phyloP scores from a whole-genome alignment of 1,140 invertebrate species.

The Potamilus streckersoni region DNA sequence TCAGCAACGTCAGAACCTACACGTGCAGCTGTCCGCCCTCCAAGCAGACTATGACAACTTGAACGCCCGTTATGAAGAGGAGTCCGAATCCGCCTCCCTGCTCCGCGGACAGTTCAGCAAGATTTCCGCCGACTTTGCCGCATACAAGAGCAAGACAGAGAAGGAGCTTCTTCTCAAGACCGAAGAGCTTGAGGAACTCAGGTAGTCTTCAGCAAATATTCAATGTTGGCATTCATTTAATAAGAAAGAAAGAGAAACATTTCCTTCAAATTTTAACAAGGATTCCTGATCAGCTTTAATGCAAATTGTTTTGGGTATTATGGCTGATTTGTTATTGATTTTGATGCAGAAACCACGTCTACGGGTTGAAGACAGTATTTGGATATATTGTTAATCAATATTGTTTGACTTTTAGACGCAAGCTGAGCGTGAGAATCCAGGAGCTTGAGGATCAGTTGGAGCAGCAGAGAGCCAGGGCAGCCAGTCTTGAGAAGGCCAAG shows the following conservation, averaged over 20 bases:
- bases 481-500: conserved; percentile 65
- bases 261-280: too few species aligned
- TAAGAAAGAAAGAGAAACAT: too few species aligned
- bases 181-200: conserved; percentile 66
- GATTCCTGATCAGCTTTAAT: too few species aligned
- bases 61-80: conserved; percentile 66
- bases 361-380: neutral
- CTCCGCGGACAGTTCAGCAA: conserved; percentile 55
- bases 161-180: conserved; percentile 63
- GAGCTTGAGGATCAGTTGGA: conserved; percentile 63
- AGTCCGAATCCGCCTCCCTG: conserved; percentile 58
- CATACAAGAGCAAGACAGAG: conserved; percentile 64
- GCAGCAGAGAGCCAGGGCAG: conserved; percentile 53
- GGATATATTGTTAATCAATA: neutral
- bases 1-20: conserved; percentile 65
- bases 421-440: conserved; percentile 58
- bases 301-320: too few species aligned
- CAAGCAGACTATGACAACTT: conserved; percentile 67
- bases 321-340: too few species aligned
- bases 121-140: conserved; percentile 55
- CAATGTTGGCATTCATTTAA: neutral
- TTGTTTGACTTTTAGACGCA: conserved; percentile 51
- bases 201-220: conserved; percentile 37
- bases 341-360: too few species aligned
- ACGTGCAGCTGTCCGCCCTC: conserved; percentile 58